Evolutionary conservation across 2,113 vertebrate species (phyloP), one percentile per base, ranked within the genome.

Genomic region (Sclerurus mexicanus): DNA sequence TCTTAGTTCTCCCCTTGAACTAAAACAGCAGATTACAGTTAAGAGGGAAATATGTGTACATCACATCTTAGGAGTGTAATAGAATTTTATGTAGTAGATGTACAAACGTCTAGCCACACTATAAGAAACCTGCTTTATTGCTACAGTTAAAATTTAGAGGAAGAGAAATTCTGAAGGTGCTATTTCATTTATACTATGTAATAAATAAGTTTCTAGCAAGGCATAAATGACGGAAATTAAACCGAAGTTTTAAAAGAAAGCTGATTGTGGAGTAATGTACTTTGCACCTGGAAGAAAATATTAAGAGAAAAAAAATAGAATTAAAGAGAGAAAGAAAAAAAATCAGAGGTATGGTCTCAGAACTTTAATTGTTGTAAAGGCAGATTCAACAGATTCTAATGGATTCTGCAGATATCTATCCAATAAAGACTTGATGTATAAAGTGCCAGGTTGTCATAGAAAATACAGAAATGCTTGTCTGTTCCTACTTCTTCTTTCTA

Each of bases 131-230:
- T 67, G 7, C 6, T 91, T 93, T 94, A 93, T 78, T 63, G 33
- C 30, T 74, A 56, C 66, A 42, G 87, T 93, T 94, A 87, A 89
- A 84, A 89, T 50, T 59, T 72, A 68, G 52, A 78, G 42, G 56
- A 87, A 94, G 39, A 87, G 33, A 89, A 93, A 72, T 67, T 50
- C 33, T 71, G 33, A 47, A 59, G 42, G 63, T 71, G 30, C 2
- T 91, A 63, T 93, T 74, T 96, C 73, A 91, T 78, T 94, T 81
- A 67, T 95, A 87, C 25, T 72, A 31, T 39, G 14, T 19, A 81
- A 84, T 81, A 96, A 87, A 81, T 89, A 92, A 1, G 1, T 67
- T 91, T 74, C 56, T 81, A 87, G 47, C 8, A 85, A 85, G 27
- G n/a, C 27, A 67, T 81, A 78, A 66, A 92, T 63, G 14, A 58